phyloP scores from a whole-genome alignment of 2,113 vertebrate species.

The Callipepla squamata region DNA sequence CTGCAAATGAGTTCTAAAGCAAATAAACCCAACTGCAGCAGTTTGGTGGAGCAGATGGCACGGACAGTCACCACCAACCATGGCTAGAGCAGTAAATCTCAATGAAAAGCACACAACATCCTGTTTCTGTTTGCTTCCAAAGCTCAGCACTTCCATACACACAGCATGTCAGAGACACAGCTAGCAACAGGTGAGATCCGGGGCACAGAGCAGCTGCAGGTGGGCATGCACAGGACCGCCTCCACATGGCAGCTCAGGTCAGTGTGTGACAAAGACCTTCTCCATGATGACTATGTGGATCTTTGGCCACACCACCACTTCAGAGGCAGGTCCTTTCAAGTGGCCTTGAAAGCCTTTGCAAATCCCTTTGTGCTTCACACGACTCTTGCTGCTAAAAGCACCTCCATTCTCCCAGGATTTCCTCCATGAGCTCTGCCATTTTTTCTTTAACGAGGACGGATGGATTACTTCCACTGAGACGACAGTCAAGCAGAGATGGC shows the following conservation, averaged over 20 bases:
- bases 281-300: not conserved
- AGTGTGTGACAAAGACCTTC: not conserved
- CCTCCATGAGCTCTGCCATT: not conserved
- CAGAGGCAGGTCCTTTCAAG: rapidly evolving
- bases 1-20: not conserved
- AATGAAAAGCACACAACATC: not conserved
- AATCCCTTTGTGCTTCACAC: rapidly evolving
- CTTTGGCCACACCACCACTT: rapidly evolving
- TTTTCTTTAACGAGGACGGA: not conserved
- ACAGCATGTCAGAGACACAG: not conserved
- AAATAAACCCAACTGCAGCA: not conserved
- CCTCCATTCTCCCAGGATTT: not conserved
- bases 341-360: rapidly evolving
- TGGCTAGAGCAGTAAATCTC: not conserved
- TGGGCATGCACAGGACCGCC: not conserved
- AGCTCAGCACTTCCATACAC: rapidly evolving
- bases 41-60: not conserved
- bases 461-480: rapidly evolving
- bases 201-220: too few relatives aligned
- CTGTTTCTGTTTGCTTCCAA: not conserved
- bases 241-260: not conserved
- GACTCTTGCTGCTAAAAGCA: not conserved
- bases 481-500: not conserved
- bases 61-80: not conserved
- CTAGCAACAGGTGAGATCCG: not conserved